Evolutionary conservation across 2,888 invertebrate species (phyloP).

Genomic region (Eurytoma adleriae): DNA sequence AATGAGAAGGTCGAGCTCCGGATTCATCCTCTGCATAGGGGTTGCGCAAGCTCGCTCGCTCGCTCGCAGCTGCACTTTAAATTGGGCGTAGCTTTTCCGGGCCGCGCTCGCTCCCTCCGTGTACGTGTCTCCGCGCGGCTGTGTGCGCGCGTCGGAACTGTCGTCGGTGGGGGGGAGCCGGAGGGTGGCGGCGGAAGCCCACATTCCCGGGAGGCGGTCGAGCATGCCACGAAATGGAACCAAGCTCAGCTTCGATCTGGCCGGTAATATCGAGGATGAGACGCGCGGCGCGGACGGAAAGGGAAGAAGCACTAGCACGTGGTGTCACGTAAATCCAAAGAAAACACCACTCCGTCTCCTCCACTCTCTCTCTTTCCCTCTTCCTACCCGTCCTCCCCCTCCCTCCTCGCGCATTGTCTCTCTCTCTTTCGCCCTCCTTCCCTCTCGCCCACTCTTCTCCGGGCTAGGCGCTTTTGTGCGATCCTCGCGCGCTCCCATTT

Average conservation of each 20-base stretch:
- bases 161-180: not conserved
- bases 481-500: constrained; percentile 23
- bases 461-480: constrained; percentile 40
- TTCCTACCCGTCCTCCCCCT: constrained; percentile 58
- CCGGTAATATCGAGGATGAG: constrained; percentile 63
- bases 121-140: not conserved
- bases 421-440: not conserved
- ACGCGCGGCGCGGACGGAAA: not conserved
- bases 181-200: constrained; percentile 60
- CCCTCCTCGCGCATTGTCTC: constrained; percentile 48
- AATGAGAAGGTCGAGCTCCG: constrained; percentile 37
- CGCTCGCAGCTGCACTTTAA: constrained; percentile 38
- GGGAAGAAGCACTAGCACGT: constrained; percentile 61
- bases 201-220: constrained; percentile 69
- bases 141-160: constrained; percentile 12
- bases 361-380: constrained; percentile 60
- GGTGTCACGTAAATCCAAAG: constrained; percentile 70
- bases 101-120: not conserved
- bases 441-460: not conserved
- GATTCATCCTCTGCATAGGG: constrained; percentile 25
- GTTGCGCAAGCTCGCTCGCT: constrained; percentile 12
- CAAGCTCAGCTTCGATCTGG: constrained; percentile 68
- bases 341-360: constrained; percentile 67
- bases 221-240: constrained; percentile 68
- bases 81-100: constrained; percentile 39